Conservation (phyloP, 2,113 vertebrate species). For the Anarhynchus alexandrinus region DNA sequence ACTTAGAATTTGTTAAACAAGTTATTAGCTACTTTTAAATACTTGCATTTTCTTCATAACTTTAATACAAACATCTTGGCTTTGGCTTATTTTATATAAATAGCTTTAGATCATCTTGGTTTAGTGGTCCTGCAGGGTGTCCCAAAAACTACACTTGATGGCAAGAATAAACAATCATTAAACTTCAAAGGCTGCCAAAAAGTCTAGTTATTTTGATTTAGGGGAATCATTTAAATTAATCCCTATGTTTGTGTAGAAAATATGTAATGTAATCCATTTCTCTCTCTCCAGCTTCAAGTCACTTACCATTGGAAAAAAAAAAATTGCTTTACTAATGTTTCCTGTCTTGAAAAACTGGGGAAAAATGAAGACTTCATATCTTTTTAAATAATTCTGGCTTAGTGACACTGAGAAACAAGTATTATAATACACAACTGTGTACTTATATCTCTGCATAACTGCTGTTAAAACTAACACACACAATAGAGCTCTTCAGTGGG, state of each 20-base stretch:
- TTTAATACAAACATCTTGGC: not conserved
- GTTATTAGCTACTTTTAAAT: not conserved
- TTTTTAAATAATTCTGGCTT: conserved; percentile 7
- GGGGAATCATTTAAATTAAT: conserved; percentile 61
- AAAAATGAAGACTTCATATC: not conserved
- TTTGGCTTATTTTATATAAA: conserved; percentile 24
- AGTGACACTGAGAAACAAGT: not conserved
- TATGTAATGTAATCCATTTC: conserved; percentile 56
- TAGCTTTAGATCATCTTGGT: conserved; percentile 1
- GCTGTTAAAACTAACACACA: not conserved
- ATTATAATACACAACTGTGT: not conserved
- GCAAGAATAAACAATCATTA: conserved; percentile 54
- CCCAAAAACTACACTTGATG: conserved; percentile 35
- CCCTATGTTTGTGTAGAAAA: conserved; percentile 41
- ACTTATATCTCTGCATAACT: not conserved
- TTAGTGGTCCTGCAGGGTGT: conserved; percentile 26
- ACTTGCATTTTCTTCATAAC: not conserved
- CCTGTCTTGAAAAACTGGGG: not conserved
- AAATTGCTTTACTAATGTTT: not conserved
- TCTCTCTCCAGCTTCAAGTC: conserved; percentile 36
- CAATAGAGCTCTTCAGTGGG: not conserved
- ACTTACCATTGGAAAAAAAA: not conserved
- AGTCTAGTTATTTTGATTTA: conserved; percentile 62
- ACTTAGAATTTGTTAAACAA: not conserved
- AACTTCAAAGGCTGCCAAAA: conserved; percentile 64